A percentile compares a stretch with the other conserved stretches of the same genome.
These are phyloP conservation scores for roundworm (Caenorhabditis elegans) DNA, from an alignment of 1,140 invertebrate species.

Conservation along the genomic window WBcel235 BX284605.5:4300501-4301000, in stretches of 20 bases:
- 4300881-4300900: background rate
- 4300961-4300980: too few species aligned
- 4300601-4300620: too few species aligned
- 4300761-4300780: background rate
- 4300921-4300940: background rate
- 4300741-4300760: background rate
- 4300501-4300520: too few species aligned
- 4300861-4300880: too few species aligned
- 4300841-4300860: too few species aligned
- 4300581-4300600: too few species aligned
- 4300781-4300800: background rate
- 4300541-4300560: too few species aligned
- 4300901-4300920: background rate
- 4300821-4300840: background rate
- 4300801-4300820: background rate
- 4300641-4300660: background rate
- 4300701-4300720: background rate
- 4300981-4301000: too few species aligned
- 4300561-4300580: too few species aligned
- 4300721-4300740: too few species aligned
- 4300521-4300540: too few species aligned
- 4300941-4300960: background rate
- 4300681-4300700: background rate
- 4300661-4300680: background rate
- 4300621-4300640: too few species aligned